These are phyloP conservation scores for Strix uralensis DNA, from an alignment of 2,113 vertebrate genomes.

Conservation along the genomic window DNA sequence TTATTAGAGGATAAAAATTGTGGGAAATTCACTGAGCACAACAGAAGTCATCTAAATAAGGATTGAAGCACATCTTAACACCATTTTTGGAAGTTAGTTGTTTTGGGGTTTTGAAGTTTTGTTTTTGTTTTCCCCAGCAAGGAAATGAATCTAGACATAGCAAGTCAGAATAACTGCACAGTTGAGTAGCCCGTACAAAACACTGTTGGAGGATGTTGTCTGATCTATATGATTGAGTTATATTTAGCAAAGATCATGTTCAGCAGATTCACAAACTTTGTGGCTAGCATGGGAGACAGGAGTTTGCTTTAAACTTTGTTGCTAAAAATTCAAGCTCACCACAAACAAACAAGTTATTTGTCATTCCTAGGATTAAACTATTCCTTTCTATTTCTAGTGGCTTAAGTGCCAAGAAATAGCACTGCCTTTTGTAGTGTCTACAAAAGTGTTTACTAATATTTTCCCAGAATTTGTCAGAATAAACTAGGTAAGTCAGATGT, in stretches of 20 bases:
- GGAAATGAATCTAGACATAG: not conserved
- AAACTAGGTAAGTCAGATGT: not conserved
- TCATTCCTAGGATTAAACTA: not conserved
- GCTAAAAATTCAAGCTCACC: not conserved
- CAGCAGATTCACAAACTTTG: not conserved
- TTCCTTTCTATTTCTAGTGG: not conserved
- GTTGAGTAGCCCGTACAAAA: not conserved
- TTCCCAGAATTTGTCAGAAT: not conserved
- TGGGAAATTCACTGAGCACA: not conserved
- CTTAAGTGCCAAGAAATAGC: not conserved
- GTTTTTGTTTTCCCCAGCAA: not conserved
- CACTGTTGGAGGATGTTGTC: not conserved
- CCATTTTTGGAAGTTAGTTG: not conserved
- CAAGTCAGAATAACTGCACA: not conserved
- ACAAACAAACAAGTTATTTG: not conserved
- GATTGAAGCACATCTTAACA: not conserved
- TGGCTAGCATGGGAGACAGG: not conserved
- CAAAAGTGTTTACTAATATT: not conserved
- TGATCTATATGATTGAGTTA: not conserved
- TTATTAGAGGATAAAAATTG: not conserved
- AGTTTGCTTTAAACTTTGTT: not conserved
- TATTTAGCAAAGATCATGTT: not conserved
- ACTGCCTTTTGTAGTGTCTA: not conserved
- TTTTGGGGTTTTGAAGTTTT: not conserved
- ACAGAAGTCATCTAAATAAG: not conserved